Evolutionary conservation across 2,888 invertebrate genomes (phyloP).

Genomic region (Aphodius granarius): DNA sequence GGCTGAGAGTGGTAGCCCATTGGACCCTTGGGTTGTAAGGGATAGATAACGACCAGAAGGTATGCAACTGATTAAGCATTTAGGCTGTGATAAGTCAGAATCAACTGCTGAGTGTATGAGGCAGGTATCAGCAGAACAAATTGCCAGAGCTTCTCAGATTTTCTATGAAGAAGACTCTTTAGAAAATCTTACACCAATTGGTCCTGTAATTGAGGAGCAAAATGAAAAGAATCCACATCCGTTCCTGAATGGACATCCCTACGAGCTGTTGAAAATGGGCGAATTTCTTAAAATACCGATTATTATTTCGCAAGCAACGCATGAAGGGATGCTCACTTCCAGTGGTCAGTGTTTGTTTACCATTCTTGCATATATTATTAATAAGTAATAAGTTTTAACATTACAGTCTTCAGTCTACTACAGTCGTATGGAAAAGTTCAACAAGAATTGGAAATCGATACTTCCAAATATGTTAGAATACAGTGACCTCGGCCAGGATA

Average conservation of each 20-base stretch:
- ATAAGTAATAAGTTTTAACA: too few relatives aligned
- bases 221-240: constrained; percentile 8
- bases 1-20: constrained; percentile 67
- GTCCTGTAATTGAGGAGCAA: constrained; percentile 63
- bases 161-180: not conserved
- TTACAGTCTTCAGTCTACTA: constrained; percentile 14
- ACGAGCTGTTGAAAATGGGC: constrained; percentile 60
- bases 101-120: constrained; percentile 62
- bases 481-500: not conserved
- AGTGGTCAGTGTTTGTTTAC: too few relatives aligned
- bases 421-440: constrained; percentile 13
- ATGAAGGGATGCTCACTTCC: constrained; percentile 71
- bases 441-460: constrained; percentile 8
- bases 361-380: too few relatives aligned
- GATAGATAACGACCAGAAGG: constrained; percentile 61
- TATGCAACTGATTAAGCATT: constrained; percentile 57
- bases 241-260: constrained; percentile 66
- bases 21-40: constrained; percentile 58
- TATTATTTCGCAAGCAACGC: constrained; percentile 64
- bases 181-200: constrained; percentile 67
- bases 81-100: constrained; percentile 60
- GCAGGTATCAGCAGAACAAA: constrained; percentile 58
- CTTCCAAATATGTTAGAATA: constrained; percentile 17
- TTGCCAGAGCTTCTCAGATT: constrained; percentile 55
- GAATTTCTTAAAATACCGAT: constrained; percentile 65